Percentiles rank a stretch among this genome's conserved stretches.
These are phyloP conservation scores for Pseudolaguvia tuberculata DNA, from an alignment of 2,113 vertebrate species.

Conservation along the genomic window DNA sequence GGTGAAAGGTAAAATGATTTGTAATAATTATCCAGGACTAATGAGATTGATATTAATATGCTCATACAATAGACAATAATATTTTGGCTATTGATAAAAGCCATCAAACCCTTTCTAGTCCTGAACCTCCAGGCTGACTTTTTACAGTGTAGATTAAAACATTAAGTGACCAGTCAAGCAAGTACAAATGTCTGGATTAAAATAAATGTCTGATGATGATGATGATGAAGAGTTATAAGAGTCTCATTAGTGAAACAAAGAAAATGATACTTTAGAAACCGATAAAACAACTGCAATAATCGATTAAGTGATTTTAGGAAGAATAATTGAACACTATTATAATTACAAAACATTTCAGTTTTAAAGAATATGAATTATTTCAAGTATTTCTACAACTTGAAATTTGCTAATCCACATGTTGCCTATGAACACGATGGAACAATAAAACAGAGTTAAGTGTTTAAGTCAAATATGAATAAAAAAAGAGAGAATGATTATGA, in stretches of 20 bases:
- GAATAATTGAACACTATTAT: background rate
- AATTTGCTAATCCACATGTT: too few species aligned
- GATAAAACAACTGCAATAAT: background rate
- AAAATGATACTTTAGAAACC: background rate
- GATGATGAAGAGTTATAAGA: background rate
- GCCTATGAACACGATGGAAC: too few species aligned
- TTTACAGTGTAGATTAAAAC: background rate
- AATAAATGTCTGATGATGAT: background rate
- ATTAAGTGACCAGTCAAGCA: background rate
- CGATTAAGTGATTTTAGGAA: background rate
- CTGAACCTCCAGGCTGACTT: background rate
- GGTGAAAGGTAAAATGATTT: background rate
- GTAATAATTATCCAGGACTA: background rate
- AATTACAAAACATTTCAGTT: too few species aligned
- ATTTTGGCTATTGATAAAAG: background rate
- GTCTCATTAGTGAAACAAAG: background rate
- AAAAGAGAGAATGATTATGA: slow-evolving; percentile 4
- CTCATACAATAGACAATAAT: background rate
- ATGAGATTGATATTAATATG: background rate
- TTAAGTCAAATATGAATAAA: background rate
- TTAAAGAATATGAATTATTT: background rate
- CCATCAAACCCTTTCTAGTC: background rate
- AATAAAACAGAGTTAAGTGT: background rate
- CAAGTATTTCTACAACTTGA: too few species aligned
- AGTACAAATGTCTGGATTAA: background rate